Conservation (phyloP, 2,113 vertebrate genomes). For the Rhombomys opimus region DNA sequence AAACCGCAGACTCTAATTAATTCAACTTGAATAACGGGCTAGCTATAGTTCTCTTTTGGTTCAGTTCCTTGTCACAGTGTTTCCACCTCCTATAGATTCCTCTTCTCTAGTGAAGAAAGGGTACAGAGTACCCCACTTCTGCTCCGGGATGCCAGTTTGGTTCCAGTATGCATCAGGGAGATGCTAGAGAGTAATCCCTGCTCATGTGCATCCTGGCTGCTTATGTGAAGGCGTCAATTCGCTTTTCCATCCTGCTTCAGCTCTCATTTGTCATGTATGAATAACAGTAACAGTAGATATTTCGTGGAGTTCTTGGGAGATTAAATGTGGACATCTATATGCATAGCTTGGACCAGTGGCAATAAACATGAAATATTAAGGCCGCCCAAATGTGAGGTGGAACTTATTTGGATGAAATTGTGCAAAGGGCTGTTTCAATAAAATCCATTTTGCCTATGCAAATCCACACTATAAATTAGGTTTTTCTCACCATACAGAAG, state of each 20-base stretch:
- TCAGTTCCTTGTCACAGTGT: neutral
- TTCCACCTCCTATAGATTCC: neutral
- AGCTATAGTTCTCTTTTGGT: neutral
- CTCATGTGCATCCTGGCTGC: neutral
- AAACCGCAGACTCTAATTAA: neutral
- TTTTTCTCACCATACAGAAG: neutral
- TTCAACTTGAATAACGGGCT: neutral
- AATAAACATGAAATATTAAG: neutral
- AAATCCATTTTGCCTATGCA: conserved; percentile 31
- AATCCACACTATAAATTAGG: neutral
- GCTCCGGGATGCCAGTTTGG: neutral
- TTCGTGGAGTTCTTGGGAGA: neutral
- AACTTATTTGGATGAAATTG: conserved; percentile 4
- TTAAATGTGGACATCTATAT: neutral
- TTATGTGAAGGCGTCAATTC: neutral
- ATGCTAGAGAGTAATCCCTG: neutral
- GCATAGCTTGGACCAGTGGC: neutral
- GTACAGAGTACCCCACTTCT: neutral
- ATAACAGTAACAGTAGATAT: neutral
- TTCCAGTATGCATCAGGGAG: neutral
- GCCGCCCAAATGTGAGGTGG: neutral
- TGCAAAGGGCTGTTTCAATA: neutral
- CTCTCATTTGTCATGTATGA: neutral
- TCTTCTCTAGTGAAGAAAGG: neutral
- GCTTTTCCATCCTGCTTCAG: neutral